Conservation (phyloP, 2,888 invertebrate species). For the Limnephilus lunatus region DNA sequence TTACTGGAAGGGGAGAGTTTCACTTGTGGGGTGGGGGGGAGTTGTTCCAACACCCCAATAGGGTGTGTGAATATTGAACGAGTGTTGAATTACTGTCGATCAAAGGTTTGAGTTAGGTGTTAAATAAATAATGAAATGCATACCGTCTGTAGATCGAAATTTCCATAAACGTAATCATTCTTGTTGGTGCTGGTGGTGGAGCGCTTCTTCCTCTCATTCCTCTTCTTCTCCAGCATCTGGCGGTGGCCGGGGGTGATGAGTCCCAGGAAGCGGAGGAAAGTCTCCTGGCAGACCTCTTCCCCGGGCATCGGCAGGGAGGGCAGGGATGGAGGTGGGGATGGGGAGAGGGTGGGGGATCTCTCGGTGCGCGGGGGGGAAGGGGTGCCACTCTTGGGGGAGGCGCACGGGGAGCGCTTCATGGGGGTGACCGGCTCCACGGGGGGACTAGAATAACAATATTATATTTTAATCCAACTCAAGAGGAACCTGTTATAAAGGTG, state of each 20-base stretch:
- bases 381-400: conserved; percentile 61
- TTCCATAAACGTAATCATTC: conserved; percentile 74
- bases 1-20: too few species aligned
- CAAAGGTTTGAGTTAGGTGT: too few species aligned
- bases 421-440: conserved; percentile 38
- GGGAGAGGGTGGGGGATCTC: conserved; percentile 68
- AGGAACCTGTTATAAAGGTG: not conserved
- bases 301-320: conserved; percentile 71
- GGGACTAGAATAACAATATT: conserved; percentile 50
- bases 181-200: conserved; percentile 73
- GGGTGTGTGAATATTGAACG: too few species aligned
- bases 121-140: not conserved
- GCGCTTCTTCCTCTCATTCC: conserved; percentile 72
- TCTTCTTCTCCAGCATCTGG: conserved; percentile 72
- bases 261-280: conserved; percentile 74
- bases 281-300: conserved; percentile 71
- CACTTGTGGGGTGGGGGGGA: too few species aligned
- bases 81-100: too few species aligned
- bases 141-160: conserved; percentile 72
- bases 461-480: not conserved
- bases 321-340: conserved; percentile 71
- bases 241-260: conserved; percentile 73
- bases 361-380: conserved; percentile 63
- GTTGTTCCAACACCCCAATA: too few species aligned
- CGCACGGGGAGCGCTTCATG: conserved; percentile 57